These are phyloP conservation scores for Drosophila guanche DNA, from an alignment of 1,140 invertebrate genomes.

Conservation along the genomic window DNA sequence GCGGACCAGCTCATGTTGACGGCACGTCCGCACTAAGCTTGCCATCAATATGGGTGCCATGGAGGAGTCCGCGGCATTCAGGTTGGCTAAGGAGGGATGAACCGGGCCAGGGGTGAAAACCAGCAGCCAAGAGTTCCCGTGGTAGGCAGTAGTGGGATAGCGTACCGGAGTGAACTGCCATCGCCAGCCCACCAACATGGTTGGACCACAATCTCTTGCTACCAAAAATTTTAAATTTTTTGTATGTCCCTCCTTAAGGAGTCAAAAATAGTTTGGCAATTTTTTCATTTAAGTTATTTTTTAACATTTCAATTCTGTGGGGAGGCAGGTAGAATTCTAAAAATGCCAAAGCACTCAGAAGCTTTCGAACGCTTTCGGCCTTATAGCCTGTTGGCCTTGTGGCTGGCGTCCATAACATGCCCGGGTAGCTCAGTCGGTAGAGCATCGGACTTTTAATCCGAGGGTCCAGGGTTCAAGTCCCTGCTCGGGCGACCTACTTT, in stretches of 20 bases:
- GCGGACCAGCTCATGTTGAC: constrained; percentile 89
- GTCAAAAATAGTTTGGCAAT: background rate
- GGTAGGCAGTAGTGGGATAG: constrained; percentile 98
- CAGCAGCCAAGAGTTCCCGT: constrained; percentile 98
- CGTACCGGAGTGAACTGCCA: constrained; percentile 95
- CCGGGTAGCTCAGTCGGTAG: constrained; percentile 91
- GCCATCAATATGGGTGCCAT: constrained; percentile 95
- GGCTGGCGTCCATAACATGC: constrained; percentile 70
- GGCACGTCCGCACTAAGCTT: constrained; percentile 94
- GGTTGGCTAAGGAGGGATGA: constrained; percentile 96
- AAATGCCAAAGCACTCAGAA: background rate
- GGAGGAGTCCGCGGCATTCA: constrained; percentile 92
- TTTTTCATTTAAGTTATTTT: background rate
- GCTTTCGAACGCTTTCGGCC: constrained; percentile 1
- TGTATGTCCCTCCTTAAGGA: background rate
- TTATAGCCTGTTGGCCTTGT: background rate
- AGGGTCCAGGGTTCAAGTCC: constrained; percentile 91
- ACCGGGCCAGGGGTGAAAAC: constrained; percentile 98
- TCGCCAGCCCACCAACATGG: constrained; percentile 93
- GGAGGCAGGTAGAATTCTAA: too few species aligned
- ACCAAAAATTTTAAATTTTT: constrained; percentile 50
- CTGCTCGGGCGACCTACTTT: constrained; percentile 87
- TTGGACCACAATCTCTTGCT: constrained; percentile 90
- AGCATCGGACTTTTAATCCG: constrained; percentile 92
- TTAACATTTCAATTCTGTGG: too few species aligned